Evolutionary conservation across 2,888 invertebrate species (phyloP).

Genomic region (Orchesellides sinensis): DNA sequence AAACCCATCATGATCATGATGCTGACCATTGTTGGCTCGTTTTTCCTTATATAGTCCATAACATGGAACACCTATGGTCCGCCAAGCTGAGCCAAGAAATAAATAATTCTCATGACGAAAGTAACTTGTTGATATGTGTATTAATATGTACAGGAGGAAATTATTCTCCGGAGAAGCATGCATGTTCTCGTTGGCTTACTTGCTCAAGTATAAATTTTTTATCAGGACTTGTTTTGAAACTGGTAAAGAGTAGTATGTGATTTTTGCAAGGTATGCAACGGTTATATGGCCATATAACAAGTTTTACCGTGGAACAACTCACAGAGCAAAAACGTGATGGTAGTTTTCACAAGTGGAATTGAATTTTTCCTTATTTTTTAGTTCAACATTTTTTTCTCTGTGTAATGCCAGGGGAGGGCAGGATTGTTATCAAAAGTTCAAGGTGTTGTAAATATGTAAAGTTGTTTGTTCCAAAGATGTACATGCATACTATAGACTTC

Average conservation of each 20-base stretch:
- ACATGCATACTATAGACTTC: too few species aligned
- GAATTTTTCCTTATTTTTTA: constrained; percentile 38
- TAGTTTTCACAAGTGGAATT: not conserved
- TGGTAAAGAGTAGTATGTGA: not conserved
- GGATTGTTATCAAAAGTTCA: constrained; percentile 13
- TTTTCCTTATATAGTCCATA: constrained; percentile 60
- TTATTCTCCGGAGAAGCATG: too few species aligned
- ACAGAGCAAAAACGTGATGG: too few species aligned
- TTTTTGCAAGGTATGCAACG: not conserved
- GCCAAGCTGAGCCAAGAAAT: too few species aligned
- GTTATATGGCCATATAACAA: constrained; percentile 6
- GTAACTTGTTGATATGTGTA: not conserved
- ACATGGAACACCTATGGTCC: constrained; percentile 35
- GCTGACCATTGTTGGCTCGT: constrained; percentile 64
- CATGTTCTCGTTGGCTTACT: constrained; percentile 1
- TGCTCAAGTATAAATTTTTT: not conserved
- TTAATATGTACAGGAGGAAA: not conserved
- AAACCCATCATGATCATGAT: constrained; percentile 63
- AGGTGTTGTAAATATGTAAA: too few species aligned
- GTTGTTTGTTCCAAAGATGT: not conserved
- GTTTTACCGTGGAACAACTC: too few species aligned
- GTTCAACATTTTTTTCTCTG: constrained; percentile 22
- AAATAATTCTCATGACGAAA: not conserved
- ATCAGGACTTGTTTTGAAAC: constrained; percentile 8
- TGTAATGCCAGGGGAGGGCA: not conserved